Base-by-base conservation (phyloP, 2,113 vertebrate species). In the Fulica atra region DNA sequence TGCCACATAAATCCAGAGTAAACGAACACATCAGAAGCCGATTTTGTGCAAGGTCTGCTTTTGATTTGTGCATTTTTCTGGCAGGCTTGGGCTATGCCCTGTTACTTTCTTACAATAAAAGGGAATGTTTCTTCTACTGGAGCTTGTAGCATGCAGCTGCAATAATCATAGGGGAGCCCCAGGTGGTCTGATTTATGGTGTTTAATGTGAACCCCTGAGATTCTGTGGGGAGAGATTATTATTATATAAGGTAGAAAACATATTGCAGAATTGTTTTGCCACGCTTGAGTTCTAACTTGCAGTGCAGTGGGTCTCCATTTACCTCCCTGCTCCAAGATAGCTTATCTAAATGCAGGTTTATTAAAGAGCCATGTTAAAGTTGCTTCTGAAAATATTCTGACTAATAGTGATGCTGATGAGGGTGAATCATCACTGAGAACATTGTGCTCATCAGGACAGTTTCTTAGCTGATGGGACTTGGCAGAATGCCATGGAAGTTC, bases 21-120 rank as follows among this genome's bases (percentile, higher is more conserved):
- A 96, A 84, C 3, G 91, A 95, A 89, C 54, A 92, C 94, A 95
- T 96, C 95, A 96, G 95, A 95, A 92, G 93, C 72, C 60, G 95
- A 94, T 94, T 96, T 95, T 95, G 95, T 96, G 70, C 70, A 82
- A 91, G 77, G 82, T 38, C 77, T 95, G 88, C 94, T 97, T 97
- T 96, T 96, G 95, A 97, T 95, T 95, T 97, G 91, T 93, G 94
- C 88, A 86, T 97, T 96, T 96, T 93, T 76, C 92, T 92, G 78
- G 74, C 84, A 93, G 80, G 76, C 88, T 93, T 94, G 84, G 92
- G 84, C 95, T 94, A 93, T 94, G 89, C 92, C 88, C 88, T 96
- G 91, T 96, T 97, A 95, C 96, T 97, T 96, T 90, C 87, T 95
- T 84, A 94, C 73, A 96, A 95, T 86, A 79, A 96, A 97, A 95